Percentiles rank a stretch among this genome's conserved stretches.
Conservation (phyloP, 30 jellyfish, hydroid and myxozoan genomes). For the Hydractinia symbiolongicarpus region DNA sequence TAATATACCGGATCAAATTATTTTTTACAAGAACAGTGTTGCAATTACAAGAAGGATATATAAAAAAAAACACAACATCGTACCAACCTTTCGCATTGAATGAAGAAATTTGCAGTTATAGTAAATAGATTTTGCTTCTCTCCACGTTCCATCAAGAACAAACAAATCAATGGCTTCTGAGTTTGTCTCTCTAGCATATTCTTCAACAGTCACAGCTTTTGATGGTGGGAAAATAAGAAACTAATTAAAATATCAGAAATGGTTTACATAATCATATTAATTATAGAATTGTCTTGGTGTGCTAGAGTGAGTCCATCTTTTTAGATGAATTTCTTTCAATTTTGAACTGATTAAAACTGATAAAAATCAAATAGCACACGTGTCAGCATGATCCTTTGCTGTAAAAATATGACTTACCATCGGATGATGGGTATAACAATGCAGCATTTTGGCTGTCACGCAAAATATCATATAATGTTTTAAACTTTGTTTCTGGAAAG, state of each 20-base stretch:
- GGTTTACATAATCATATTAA: too few species aligned
- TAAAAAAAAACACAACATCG: too few species aligned
- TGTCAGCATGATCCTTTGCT: too few species aligned
- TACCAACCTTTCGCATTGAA: conserved; percentile 13
- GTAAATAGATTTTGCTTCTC: conserved; percentile 43
- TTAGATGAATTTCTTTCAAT: too few species aligned
- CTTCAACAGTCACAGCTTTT: conserved; percentile 26
- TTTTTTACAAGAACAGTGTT: not conserved
- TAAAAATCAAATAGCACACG: not conserved
- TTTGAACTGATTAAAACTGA: not conserved
- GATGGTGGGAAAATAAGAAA: not conserved
- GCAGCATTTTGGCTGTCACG: conserved; percentile 4
- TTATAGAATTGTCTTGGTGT: too few species aligned
- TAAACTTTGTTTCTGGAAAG: conserved; percentile 28
- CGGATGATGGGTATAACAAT: conserved; percentile 32
- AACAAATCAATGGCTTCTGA: conserved; percentile 14
- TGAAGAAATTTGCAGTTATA: conserved; percentile 24
- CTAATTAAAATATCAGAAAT: not conserved
- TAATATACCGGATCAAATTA: not conserved
- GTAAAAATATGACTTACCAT: conserved; percentile 26
- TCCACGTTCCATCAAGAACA: conserved; percentile 57
- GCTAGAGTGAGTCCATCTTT: too few species aligned
- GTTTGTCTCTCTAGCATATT: not conserved
- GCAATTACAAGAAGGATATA: not conserved
- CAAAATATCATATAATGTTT: conserved; percentile 33